Evolutionary conservation across 2,888 invertebrate genomes (phyloP), one percentile per base, ranked within the genome.

Genomic region (Drosophila incognita): DNA sequence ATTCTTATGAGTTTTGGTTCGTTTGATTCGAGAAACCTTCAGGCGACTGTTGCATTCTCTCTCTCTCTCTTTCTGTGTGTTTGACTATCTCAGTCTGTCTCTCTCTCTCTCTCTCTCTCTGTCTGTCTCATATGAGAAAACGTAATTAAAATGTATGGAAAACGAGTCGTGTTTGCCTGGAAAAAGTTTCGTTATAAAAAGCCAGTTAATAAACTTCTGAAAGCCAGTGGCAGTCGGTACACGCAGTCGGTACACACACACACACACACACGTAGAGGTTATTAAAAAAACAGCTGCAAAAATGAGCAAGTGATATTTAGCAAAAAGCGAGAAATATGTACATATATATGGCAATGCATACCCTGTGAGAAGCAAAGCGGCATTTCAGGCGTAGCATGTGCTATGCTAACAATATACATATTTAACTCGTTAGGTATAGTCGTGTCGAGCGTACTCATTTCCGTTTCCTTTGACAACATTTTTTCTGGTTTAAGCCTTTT

Each of bases 181-280:
- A 21, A 75, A 84, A 84, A 84, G 80, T 83, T 84, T 80, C 68
- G 77, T 53, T 71, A 82, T 80, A 78, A 74, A 76, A 76, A 67
- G 72, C 53, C 78, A 75, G 73, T 81, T 72, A 85, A 82, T 82
- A 68, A 85, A 80, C 69, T 71, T 63, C 42, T 70, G 31, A 10
- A 48, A 31, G 35, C 21, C 61, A 54, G 58, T 66, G 65, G 59
- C 48, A 64, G 60, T 74, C 53, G n/a, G n/a, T n/a, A n/a, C n/a
- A n/a, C n/a, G n/a, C n/a, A n/a, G n/a, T n/a, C n/a, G n/a, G n/a
- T n/a, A n/a, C 42, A 27, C 27, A 27, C 27, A 3, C 27, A 27
- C 27, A 21, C 21, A 51, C 4, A 21, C 51, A 42, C 4, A 21
- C 51, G 15, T 29, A 31, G 35, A 49, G 51, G 29, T 51, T 61